phyloP scores from a whole-genome alignment of 2,797 vertebrate genomes.

The Eptatretus atami region DNA sequence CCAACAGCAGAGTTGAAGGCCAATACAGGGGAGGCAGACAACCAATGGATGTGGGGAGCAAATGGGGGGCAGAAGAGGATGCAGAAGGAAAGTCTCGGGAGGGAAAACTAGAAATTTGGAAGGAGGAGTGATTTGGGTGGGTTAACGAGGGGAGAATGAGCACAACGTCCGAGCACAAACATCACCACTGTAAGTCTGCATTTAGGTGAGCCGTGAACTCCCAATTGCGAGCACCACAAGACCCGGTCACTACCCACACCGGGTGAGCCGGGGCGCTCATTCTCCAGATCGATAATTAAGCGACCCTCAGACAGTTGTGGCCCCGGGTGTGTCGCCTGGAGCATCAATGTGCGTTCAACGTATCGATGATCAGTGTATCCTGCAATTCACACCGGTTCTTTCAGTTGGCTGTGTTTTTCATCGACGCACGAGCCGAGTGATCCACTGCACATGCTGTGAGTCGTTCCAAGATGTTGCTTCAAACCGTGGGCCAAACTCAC shows the following conservation, averaged over 20 bases:
- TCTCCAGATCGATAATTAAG: slow-evolving; percentile 10
- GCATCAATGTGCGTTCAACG: slow-evolving; percentile 3
- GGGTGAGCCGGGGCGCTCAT: not conserved
- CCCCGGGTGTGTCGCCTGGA: slow-evolving; percentile 12
- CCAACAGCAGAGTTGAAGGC: too few species aligned
- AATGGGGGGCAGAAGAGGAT: too few species aligned
- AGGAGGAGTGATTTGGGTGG: too few species aligned
- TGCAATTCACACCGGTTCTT: not conserved
- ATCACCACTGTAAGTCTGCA: too few species aligned
- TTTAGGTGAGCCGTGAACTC: not conserved
- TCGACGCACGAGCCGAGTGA: not conserved
- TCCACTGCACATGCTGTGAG: not conserved
- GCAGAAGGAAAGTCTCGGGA: too few species aligned
- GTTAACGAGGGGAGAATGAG: too few species aligned
- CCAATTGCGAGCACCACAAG: not conserved
- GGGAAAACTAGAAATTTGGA: too few species aligned
- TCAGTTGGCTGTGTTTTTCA: not conserved
- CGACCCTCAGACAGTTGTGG: slow-evolving; percentile 13
- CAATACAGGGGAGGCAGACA: too few species aligned
- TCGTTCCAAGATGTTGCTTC: not conserved
- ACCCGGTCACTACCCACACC: not conserved
- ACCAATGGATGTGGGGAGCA: too few species aligned
- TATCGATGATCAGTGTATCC: not conserved
- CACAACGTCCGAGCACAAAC: too few species aligned
- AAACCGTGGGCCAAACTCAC: too few species aligned